Evolutionary conservation across 2,113 vertebrate species (phyloP).

Genomic region (Baryphthengus martii): DNA sequence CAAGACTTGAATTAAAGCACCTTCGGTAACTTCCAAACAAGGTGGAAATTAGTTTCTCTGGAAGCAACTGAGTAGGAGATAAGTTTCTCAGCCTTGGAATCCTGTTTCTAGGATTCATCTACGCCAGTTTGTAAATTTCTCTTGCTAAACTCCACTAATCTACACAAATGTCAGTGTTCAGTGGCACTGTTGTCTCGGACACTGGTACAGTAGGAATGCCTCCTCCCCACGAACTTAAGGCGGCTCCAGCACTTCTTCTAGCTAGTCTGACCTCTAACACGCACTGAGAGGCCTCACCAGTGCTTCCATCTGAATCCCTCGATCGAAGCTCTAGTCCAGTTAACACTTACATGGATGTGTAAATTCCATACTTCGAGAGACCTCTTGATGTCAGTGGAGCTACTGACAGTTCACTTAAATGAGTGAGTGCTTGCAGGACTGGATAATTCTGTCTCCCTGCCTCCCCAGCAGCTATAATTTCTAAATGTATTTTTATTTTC

Average conservation of each 20-base stretch:
- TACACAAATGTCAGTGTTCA: background rate
- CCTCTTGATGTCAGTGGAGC: background rate
- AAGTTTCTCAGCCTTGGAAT: conserved; percentile 29
- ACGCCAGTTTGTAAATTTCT: conserved; percentile 8
- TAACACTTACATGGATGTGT: background rate
- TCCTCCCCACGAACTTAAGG: background rate
- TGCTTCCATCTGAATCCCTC: background rate
- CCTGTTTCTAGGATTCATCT: conserved; percentile 20
- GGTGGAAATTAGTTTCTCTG: conserved; percentile 31
- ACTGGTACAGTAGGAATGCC: background rate
- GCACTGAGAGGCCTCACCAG: background rate
- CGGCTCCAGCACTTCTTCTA: background rate
- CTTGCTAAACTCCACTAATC: background rate
- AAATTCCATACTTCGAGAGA: background rate
- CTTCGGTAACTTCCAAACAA: conserved; percentile 27
- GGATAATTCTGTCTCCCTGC: background rate
- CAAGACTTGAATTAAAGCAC: conserved; percentile 47
- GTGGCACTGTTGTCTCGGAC: background rate
- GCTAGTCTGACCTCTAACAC: background rate
- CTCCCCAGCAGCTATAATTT: background rate
- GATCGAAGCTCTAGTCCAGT: conserved; percentile 24
- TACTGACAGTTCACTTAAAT: background rate
- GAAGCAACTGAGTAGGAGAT: background rate
- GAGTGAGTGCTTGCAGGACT: background rate
- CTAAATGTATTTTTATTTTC: background rate